Base-by-base conservation (phyloP, 2,113 vertebrate species). In the Anser brachyrhynchus region DNA sequence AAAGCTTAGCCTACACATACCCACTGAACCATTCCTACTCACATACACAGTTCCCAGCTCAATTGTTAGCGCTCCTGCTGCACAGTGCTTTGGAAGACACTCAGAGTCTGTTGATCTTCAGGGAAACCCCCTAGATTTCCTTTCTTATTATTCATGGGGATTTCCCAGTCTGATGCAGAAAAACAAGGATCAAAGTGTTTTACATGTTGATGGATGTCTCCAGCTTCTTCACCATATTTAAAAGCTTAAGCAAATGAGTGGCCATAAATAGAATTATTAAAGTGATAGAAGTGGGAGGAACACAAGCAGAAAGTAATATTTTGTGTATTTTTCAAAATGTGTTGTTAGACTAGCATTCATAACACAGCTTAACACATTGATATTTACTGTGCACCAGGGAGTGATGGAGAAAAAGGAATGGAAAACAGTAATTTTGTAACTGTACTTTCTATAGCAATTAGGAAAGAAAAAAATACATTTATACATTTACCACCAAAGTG, bases 71-170 rank as follows among this genome's bases (percentile, higher is more conserved):
- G 10, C 19, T 88, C 23, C 31, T 58, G 77, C 58, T 76, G 26
- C 14, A 25, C 15, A 74, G 19, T 17, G 17, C 75, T 95, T 95
- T 71, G 29, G 52, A 91, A 87, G 75, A 64, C 75, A 74, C 35
- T 82, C 70, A 74, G 77, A 5, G 22, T 20, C 41, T 77, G 84
- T 17, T 79, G 85, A 71, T 91, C 46, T 64, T 92, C 76, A 92
- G 95, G 93, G 97, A 95, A 98, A 93, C 79, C 95, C 86, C 97
- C 97, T 96, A 94, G 77, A 93, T 84, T 97, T 93, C 93, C 91
- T 39, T 94, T 77, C n/a, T 62, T 82, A 33, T 86, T 97, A 76
- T 94, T 97, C 97, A 95, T 39, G 92, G 95, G 97, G 87, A 83
- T 95, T 97, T 96, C 95, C 96, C 92, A 77, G 51, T 73, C 66